These are phyloP conservation scores for Papilio gigon DNA, from an alignment of 2,888 invertebrate species.

Conservation along the genomic window DNA sequence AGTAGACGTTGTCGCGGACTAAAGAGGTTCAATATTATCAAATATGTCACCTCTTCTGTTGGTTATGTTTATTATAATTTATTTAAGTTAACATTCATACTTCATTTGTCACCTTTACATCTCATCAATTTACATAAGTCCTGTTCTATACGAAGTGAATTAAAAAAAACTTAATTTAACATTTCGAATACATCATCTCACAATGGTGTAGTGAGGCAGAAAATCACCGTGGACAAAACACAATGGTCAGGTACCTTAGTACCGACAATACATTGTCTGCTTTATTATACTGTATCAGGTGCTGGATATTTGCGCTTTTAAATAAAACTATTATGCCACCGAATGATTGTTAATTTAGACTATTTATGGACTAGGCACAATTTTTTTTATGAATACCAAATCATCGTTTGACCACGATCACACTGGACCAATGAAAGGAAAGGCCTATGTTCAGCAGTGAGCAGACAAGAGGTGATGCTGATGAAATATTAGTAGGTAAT, in stretches of 20 bases:
- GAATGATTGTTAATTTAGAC: not conserved
- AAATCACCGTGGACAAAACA: conserved; percentile 44
- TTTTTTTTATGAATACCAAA: not conserved
- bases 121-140: not conserved
- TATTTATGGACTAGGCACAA: not conserved
- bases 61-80: no score
- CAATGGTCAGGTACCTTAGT: conserved; percentile 45
- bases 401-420: no score
- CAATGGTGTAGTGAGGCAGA: conserved; percentile 43
- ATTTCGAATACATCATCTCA: conserved; percentile 8
- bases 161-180: conserved; percentile 8
- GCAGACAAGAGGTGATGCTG: no score
- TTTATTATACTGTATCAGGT: conserved; percentile 46
- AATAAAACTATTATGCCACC: conserved; percentile 7
- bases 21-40: no score
- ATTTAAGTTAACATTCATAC: no score
- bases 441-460: no score
- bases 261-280: conserved; percentile 47
- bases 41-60: no score
- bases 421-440: no score
- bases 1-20: no score
- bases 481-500: no score
- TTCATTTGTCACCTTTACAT: no score
- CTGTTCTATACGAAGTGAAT: not conserved
- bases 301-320: conserved; percentile 20